Evolutionary conservation across 2,113 vertebrate species (phyloP), one percentile per base, ranked within the genome.

Genomic region (Cyrtonyx montezumae): DNA sequence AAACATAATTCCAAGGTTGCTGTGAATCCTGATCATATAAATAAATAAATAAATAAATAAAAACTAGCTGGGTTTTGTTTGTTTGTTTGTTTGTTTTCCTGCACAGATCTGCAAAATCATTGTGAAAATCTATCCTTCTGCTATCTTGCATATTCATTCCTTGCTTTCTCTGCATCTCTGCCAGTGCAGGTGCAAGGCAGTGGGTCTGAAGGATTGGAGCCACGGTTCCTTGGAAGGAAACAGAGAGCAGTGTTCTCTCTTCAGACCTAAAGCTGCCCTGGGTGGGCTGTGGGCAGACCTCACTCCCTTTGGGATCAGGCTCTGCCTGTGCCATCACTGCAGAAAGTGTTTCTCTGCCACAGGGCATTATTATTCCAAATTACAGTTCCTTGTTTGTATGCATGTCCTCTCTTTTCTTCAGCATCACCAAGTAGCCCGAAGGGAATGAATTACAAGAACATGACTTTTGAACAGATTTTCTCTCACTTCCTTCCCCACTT

Each of bases 11-110:
- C 51, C 22, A 11, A 58, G 36, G 56, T 25, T 76, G 26, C 48
- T 62, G 21, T 32, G 55, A 73, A 18, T 59, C 32, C 13, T 59
- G 21, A 5, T 62, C 86, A 83, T 49, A 13, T 20, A 36, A 21
- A 73, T 9, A 46, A 77, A 66, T 75, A 71, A 17, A 3, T 26
- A 1, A 34, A 30, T 3, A 69, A 43, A 43, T 15, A 2, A 37
- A 26, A 65, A 36, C 0, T 0, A 2, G 13, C 23, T 2, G 34
- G 34, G 11, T 23, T 8, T 66, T 66, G 11, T 40, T 26, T 12
- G n/a, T 80, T n/a, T 85, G 48, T 36, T 56, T 83, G 81, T 43
- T 79, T 59, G 80, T 51, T 80, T 9, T 14, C 32, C 76, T 56
- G 23, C 14, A 7, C 5, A 10, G 36, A 13, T 46, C 21, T 71